Evolutionary conservation across 1,140 invertebrate genomes (phyloP).

Genomic region (Drosophila guanche): DNA sequence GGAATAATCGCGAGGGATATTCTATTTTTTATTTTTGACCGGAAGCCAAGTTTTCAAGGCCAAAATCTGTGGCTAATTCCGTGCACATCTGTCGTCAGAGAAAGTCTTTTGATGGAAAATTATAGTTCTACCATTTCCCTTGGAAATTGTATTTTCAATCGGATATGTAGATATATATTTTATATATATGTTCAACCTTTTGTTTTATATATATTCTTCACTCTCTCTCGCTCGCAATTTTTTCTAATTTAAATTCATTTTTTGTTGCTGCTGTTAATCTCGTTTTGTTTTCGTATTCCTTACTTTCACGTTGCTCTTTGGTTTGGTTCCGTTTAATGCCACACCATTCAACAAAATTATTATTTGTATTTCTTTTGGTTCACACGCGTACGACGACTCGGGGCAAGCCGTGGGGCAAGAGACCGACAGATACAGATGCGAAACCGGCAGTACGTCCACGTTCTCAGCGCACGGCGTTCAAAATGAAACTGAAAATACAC

Average conservation of each 20-base stretch:
- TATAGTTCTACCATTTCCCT: no score
- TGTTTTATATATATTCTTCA: no score
- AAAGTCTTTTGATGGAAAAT: no score
- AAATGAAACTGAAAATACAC: conserved; percentile 83
- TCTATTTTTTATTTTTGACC: no score
- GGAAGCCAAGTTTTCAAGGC: no score
- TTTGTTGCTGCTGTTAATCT: conserved; percentile 7
- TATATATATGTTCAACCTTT: no score
- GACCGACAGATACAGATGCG: conserved; percentile 25
- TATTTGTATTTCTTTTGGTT: conserved; percentile 14
- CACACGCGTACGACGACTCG: conserved; percentile 40
- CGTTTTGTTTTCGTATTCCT: conserved; percentile 10
- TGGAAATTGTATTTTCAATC: no score
- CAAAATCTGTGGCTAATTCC: no score
- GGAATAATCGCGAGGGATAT: no score
- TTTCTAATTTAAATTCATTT: conserved; percentile 16
- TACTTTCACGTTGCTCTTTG: conserved; percentile 15
- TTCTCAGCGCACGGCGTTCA: conserved; percentile 79
- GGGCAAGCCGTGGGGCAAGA: conserved; percentile 12
- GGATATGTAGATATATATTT: no score
- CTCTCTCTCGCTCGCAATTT: conserved; percentile 5
- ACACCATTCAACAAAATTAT: conserved; percentile 7
- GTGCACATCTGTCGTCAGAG: no score
- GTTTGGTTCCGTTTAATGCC: conserved; percentile 9
- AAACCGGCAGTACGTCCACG: conserved; percentile 34